Conservation (phyloP, 2,113 vertebrate species). For the Alexandromys fortis region DNA sequence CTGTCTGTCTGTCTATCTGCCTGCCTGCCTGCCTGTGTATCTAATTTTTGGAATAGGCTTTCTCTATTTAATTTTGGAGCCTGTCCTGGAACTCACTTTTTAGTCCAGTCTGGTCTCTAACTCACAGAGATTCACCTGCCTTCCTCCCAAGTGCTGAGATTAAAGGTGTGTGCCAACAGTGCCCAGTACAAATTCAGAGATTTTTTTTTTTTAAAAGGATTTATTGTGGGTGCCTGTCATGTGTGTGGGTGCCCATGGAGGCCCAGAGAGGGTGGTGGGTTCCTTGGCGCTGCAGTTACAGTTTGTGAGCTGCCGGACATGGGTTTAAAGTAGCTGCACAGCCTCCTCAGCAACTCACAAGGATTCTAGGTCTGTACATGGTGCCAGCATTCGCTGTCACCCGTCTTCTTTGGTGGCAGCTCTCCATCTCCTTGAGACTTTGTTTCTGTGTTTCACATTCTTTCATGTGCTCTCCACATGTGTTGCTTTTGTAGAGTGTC, state of each 20-base stretch:
- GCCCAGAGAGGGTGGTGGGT: no score
- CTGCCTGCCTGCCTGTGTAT: no score
- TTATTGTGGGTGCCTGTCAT: not conserved
- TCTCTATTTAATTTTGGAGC: no score
- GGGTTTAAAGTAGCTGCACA: not conserved
- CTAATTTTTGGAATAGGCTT: no score
- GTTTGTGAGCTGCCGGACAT: not conserved
- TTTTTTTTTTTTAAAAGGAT: not conserved
- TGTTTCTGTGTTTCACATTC: not conserved
- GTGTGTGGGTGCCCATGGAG: not conserved
- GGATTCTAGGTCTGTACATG: not conserved
- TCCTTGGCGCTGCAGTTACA: not conserved
- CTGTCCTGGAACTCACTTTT: no score
- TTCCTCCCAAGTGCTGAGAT: no score
- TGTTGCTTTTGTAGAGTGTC: not conserved
- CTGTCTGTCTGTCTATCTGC: not conserved
- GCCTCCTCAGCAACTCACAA: not conserved
- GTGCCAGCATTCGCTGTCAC: not conserved
- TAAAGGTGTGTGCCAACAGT: no score
- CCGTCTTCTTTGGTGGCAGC: not conserved
- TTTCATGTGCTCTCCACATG: not conserved
- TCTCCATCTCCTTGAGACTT: not conserved
- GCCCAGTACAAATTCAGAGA: no score
- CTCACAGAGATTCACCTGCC: no score
- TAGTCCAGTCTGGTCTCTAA: no score